A percentile compares a stretch with the other conserved stretches of the same genome.
Evolutionary conservation across 2,113 vertebrate genomes (phyloP).

Genomic region (Aldabrachelys gigantea): DNA sequence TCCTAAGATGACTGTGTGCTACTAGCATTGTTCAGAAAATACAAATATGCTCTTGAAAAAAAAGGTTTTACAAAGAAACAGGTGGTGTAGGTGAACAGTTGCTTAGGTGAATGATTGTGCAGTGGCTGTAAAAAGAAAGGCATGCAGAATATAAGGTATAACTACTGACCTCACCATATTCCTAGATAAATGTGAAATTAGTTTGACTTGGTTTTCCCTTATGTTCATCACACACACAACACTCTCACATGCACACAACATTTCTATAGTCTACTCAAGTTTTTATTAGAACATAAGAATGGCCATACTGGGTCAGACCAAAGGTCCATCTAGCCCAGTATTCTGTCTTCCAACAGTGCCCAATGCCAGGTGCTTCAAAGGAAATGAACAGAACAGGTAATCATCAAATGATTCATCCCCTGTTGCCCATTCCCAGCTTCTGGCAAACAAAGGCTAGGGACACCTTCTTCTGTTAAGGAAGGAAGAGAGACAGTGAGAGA

Average conservation of each 20-base stretch:
- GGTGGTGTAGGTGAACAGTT: constrained; percentile 33
- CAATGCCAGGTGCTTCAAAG: too few species aligned
- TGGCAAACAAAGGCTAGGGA: too few species aligned
- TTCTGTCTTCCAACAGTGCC: too few species aligned
- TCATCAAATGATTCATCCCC: too few species aligned
- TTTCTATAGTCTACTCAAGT: not conserved
- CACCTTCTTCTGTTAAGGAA: not conserved
- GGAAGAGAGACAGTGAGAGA: not conserved
- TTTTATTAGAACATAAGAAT: not conserved
- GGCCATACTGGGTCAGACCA: too few species aligned
- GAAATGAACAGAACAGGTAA: too few species aligned
- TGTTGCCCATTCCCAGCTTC: too few species aligned
- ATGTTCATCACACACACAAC: not conserved
- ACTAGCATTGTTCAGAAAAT: not conserved
- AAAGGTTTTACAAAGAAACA: constrained; percentile 26
- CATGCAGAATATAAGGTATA: not conserved
- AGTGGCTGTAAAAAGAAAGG: not conserved
- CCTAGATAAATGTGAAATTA: not conserved
- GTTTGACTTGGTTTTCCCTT: not conserved
- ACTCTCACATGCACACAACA: not conserved
- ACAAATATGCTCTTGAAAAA: not conserved
- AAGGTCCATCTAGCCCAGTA: too few species aligned
- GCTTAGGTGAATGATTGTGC: not conserved
- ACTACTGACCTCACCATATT: not conserved
- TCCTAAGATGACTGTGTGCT: not conserved